Base-by-base conservation (phyloP, 2,888 invertebrate genomes). In the Argyra leucocephala region DNA sequence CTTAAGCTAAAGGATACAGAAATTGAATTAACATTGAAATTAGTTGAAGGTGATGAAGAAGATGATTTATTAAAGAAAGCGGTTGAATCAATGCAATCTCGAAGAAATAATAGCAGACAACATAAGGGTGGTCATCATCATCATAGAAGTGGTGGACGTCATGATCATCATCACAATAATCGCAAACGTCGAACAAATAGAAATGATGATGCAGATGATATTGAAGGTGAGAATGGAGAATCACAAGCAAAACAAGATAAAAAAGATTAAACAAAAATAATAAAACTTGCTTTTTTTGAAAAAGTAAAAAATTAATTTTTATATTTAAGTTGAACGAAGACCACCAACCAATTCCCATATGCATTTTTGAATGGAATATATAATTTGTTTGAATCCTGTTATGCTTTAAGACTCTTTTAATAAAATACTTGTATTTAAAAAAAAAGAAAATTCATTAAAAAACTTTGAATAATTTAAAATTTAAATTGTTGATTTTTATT, bases 1-100 rank as follows among this genome's bases (percentile, higher is more conserved):
- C 77, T 89, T 22, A 81, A 61, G 31, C 21, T 61, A n/a, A 31
- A 61, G n/a, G 31, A 31, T 21, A 21, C n/a, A 18, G 76, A 81
- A 65, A 83, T 83, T 2, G 84, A 85, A 37, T 77, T 88, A 0
- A 78, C 80, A 1, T 81, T 85, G 65, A 81, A 82, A 66, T 76
- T 84, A 0, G 75, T 91, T 1, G 87, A 87, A 76, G 89, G 86
- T 1, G 89, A 89, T 0, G 90, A 89, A 73, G 90, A 91, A 73
- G 84, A 84, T 22, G 81, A 81, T 21, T 88, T 85, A 73, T 76
- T 88, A 64, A 82, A 83, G 65, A 87, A 86, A 73, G 85, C 85
- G 24, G 76, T 84, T 0, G 84, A 85, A 68, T 83, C 85, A 69
- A 85, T 88, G 80, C 77, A 82, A 61, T 83, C 84, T 70, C 75